Evolutionary conservation across 2,113 vertebrate genomes (phyloP), one percentile per base, ranked within the genome.

Genomic region (Labrus mixtus): DNA sequence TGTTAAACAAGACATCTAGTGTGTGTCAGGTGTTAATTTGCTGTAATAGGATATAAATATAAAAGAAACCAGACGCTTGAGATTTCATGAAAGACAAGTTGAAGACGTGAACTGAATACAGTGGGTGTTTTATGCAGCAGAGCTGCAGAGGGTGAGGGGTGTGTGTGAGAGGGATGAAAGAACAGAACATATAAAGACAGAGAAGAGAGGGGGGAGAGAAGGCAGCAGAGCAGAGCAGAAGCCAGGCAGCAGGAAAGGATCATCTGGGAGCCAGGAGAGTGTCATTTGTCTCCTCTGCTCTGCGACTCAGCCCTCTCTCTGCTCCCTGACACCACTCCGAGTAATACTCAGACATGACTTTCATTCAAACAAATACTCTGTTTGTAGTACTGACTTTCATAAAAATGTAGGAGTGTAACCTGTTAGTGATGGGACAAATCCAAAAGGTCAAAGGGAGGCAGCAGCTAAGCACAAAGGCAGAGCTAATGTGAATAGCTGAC

Each of bases 241-340:
- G 83, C 85, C 75, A 88, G 68, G 85, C 70, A 90, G 79, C 76
- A 86, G 75, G 66, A 78, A 73, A 81, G 65, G 73, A 82, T 81
- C 79, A 84, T 88, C 78, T 79, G 76, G 75, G 74, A 86, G 66
- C 71, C 70, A 81, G 81, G 75, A 78, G 77, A 74, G 65, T 58
- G 73, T 80, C 70, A 64, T 82, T 78, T 64, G 56, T 86, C 81
- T 78, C 64, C 61, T 68, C 54, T 68, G 56, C 74, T 62, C 79
- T 82, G 58, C 58, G 67, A 74, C 68, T 17, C 51, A 84, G 59
- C 41, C 17, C 55, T 46, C 75, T 58, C 62, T 73, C 58, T 81
- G 43, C 75, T 60, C 58, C 68, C 29, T 57, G 20, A 74, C 29
- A 71, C 10, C 4, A 22, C 53, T 55, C 48, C 78, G 60, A 58